A percentile compares a stretch with the other conserved stretches of the same genome.
Evolutionary conservation across 2,797 vertebrate species (phyloP).

Genomic region (Acestrorhynchus altus): DNA sequence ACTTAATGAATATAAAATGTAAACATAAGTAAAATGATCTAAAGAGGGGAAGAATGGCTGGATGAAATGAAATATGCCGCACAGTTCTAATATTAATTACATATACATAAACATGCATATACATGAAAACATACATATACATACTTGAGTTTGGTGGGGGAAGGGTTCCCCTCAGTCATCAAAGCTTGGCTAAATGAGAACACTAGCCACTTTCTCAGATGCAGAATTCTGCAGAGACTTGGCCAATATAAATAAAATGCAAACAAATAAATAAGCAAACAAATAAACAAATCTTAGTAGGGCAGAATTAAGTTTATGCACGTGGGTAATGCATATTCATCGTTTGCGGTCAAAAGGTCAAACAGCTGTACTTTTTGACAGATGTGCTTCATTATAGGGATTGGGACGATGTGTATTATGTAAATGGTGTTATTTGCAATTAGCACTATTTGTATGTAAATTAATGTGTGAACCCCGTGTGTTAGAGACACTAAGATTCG

Average conservation of each 20-base stretch:
- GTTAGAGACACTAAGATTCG: no score
- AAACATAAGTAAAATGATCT: no score
- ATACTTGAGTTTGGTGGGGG: neutral
- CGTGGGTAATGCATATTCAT: neutral
- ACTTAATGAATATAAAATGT: no score
- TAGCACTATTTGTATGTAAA: neutral
- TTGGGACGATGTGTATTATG: neutral
- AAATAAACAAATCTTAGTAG: neutral
- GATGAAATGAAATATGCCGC: no score
- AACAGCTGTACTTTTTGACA: neutral
- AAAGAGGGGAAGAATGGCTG: no score
- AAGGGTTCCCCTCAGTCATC: neutral
- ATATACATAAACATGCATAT: slow-evolving; percentile 2
- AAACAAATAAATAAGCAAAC: neutral
- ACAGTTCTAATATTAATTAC: neutral
- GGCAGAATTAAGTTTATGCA: neutral
- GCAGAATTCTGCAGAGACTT: neutral
- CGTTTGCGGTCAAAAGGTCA: neutral
- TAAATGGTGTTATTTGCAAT: neutral
- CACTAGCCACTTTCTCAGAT: neutral
- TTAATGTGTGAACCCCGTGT: neutral
- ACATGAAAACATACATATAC: neutral
- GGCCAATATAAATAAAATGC: neutral
- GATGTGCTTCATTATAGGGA: neutral
- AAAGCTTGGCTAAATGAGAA: neutral